A percentile compares a stretch with the other conserved stretches of the same genome.
phyloP scores from a whole-genome alignment of 2,888 invertebrate species.

The Lottia gigantea region DNA sequence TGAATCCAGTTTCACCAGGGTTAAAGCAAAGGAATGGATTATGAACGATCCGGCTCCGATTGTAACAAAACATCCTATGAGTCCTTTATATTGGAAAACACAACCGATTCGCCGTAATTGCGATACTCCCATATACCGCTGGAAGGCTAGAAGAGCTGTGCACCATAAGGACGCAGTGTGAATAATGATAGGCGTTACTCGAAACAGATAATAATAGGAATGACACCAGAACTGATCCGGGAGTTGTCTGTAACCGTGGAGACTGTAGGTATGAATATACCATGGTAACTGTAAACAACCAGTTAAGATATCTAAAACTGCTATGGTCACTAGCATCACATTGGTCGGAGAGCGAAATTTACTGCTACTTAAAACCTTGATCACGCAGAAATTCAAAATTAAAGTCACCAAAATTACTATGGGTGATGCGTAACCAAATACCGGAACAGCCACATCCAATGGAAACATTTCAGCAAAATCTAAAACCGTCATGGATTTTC shows the following conservation, averaged over 20 bases:
- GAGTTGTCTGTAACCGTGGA: constrained; percentile 10
- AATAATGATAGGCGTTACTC: constrained; percentile 15
- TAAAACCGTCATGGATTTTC: not conserved
- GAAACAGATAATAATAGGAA: constrained; percentile 15
- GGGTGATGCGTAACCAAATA: constrained; percentile 19
- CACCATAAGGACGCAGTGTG: constrained; percentile 24
- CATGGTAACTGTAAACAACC: constrained; percentile 17
- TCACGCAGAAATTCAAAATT: constrained; percentile 18
- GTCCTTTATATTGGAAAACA: constrained; percentile 14
- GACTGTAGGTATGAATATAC: constrained; percentile 17
- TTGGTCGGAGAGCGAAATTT: constrained; percentile 18
- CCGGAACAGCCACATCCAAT: constrained; percentile 17
- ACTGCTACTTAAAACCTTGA: constrained; percentile 8
- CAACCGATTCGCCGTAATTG: not conserved
- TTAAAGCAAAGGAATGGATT: constrained; percentile 17
- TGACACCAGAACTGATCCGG: constrained; percentile 21
- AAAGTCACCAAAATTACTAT: constrained; percentile 16
- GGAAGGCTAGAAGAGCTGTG: constrained; percentile 21
- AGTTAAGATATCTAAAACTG: constrained; percentile 19
- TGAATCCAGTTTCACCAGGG: constrained; percentile 9
- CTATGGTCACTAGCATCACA: constrained; percentile 21
- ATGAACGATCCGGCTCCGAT: not conserved
- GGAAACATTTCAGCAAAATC: constrained; percentile 15
- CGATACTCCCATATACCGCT: constrained; percentile 20
- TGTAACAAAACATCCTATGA: not conserved